phyloP scores from a whole-genome alignment of 2,113 vertebrate species.

The Phyllopteryx taeniolatus region DNA sequence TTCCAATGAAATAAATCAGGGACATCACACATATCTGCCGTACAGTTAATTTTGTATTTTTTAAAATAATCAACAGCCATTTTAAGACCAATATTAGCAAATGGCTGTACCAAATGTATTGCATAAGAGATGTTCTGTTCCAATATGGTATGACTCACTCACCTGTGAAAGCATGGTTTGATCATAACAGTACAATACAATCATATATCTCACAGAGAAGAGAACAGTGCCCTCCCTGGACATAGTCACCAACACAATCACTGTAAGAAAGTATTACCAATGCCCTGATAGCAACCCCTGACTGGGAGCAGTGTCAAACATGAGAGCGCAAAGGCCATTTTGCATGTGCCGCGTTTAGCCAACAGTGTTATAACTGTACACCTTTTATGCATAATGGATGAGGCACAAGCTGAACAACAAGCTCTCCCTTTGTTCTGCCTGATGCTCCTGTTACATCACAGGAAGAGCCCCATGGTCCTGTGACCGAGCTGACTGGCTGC shows the following conservation, averaged over 20 bases:
- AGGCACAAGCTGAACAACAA: slow-evolving; percentile 72
- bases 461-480: slow-evolving; percentile 58
- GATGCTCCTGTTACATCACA: slow-evolving; percentile 72
- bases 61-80: neutral
- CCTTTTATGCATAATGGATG: slow-evolving; percentile 77
- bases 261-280: neutral
- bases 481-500: slow-evolving; percentile 39
- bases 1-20: neutral
- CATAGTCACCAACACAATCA: neutral
- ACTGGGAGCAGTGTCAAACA: slow-evolving; percentile 35
- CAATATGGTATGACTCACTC: slow-evolving; percentile 10
- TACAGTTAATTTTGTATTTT: neutral
- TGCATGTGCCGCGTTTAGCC: slow-evolving; percentile 73
- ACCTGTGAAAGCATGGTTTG: slow-evolving; percentile 25
- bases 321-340: slow-evolving; percentile 57
- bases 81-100: neutral
- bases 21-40: neutral
- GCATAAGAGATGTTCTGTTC: neutral
- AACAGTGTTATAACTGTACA: slow-evolving; percentile 68
- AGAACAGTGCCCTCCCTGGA: neutral
- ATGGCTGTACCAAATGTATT: neutral
- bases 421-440: slow-evolving; percentile 68
- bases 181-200: neutral
- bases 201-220: neutral
- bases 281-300: slow-evolving; percentile 22